These are phyloP conservation scores for Agelastica alni DNA, from an alignment of 2,888 invertebrate genomes.

Conservation along the genomic window DNA sequence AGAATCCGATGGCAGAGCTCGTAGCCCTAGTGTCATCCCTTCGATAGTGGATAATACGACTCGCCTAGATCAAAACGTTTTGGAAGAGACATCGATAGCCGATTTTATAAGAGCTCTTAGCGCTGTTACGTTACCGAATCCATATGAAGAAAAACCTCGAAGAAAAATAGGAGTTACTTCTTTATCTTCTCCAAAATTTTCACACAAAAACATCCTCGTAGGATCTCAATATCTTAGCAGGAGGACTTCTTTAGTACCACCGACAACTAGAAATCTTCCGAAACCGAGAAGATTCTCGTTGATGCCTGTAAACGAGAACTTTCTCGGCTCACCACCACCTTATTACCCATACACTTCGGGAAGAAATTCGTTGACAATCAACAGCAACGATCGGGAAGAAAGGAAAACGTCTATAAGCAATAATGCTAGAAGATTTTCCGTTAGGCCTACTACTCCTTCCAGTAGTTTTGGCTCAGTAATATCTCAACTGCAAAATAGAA, in stretches of 20 bases:
- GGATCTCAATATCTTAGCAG: conserved; percentile 36
- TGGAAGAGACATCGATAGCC: conserved; percentile 82
- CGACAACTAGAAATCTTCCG: conserved; percentile 12
- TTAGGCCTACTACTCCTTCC: conserved; percentile 15
- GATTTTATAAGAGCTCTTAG: conserved; percentile 79
- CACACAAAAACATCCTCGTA: conserved; percentile 38
- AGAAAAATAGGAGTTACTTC: conserved; percentile 63
- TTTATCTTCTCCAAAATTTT: conserved; percentile 39
- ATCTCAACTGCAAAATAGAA: conserved; percentile 17
- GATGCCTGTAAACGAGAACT: conserved; percentile 43
- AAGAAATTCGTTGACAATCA: conserved; percentile 23
- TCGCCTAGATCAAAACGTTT: conserved; percentile 61
- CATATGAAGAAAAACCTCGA: conserved; percentile 47
- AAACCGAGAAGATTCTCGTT: conserved; percentile 43
- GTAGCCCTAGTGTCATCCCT: conserved; percentile 57
- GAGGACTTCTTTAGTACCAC: conserved; percentile 43
- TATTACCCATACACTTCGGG: conserved; percentile 27
- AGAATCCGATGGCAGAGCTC: conserved; percentile 43
- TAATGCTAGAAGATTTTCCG: conserved; percentile 34
- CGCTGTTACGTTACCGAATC: conserved; percentile 59
- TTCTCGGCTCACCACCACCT: conserved; percentile 31
- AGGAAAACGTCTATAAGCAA: too few relatives aligned
- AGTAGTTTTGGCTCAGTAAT: conserved; percentile 14
- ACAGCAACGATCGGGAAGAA: too few relatives aligned
- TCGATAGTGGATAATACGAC: conserved; percentile 31